Conservation (phyloP, 2,888 invertebrate genomes). For the Ochropacha duplaris region DNA sequence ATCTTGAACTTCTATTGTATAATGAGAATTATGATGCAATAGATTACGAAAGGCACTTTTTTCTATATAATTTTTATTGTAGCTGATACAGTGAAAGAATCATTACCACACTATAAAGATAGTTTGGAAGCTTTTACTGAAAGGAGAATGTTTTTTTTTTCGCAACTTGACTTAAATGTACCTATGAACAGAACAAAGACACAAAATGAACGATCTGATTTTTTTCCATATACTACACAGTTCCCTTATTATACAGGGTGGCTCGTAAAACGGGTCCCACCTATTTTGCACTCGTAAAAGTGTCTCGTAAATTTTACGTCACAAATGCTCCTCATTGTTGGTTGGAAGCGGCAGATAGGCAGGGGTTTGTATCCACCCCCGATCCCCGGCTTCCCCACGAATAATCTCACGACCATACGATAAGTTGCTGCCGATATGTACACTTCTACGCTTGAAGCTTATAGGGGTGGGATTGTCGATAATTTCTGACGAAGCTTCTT, state of each 20-base stretch:
- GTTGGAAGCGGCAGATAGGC: conserved; percentile 47
- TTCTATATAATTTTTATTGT: too few species aligned
- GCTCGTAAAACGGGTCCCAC: conserved; percentile 69
- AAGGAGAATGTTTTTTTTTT: too few species aligned
- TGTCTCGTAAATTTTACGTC: conserved; percentile 74
- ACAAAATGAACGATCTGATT: background rate
- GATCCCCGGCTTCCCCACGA: conserved; percentile 21
- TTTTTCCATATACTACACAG: conserved; percentile 19
- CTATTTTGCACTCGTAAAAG: conserved; percentile 79
- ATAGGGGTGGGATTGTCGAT: conserved; percentile 13
- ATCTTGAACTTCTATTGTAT: too few species aligned
- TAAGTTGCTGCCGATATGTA: conserved; percentile 47
- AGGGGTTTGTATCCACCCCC: conserved; percentile 23
- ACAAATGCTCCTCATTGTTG: conserved; percentile 73
- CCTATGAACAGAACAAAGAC: background rate
- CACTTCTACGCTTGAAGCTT: conserved; percentile 27
- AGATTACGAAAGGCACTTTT: too few species aligned
- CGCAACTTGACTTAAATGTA: too few species aligned
- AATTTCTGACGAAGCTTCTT: conserved; percentile 12
- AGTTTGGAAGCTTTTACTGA: too few species aligned
- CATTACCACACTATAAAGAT: too few species aligned
- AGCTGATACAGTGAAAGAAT: too few species aligned
- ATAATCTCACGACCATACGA: conserved; percentile 49
- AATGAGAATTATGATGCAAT: too few species aligned
- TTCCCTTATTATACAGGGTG: conserved; percentile 68